Percentiles rank a stretch among this genome's conserved stretches.
These are phyloP conservation scores for Drosophila prolongata DNA, from an alignment of 2,888 invertebrate species.

Conservation along the genomic window DNA sequence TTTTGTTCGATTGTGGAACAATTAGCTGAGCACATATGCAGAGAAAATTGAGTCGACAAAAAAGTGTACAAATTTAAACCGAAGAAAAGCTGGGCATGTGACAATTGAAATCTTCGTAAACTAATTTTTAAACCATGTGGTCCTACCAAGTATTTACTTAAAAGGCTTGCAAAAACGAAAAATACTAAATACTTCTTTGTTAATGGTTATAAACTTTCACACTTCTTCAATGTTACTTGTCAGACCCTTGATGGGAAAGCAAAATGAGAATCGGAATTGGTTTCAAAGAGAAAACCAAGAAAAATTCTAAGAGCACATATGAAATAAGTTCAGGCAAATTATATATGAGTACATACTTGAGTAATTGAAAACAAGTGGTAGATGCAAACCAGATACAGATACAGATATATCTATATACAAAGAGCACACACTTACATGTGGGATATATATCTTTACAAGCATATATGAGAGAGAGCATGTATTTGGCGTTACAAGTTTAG, in stretches of 20 bases:
- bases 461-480: constrained; percentile 34
- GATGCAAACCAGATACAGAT: constrained; percentile 27
- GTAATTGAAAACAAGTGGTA: constrained; percentile 23
- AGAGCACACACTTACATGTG: constrained; percentile 36
- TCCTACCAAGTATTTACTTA: background rate
- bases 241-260: background rate
- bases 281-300: constrained; percentile 29
- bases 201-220: background rate
- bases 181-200: background rate
- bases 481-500: constrained; percentile 50
- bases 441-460: constrained; percentile 38
- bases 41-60: too few species aligned
- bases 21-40: too few species aligned
- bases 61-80: background rate
- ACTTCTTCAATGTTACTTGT: constrained; percentile 22
- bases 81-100: background rate
- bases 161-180: background rate
- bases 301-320: constrained; percentile 50
- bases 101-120: background rate
- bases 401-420: constrained; percentile 37
- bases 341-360: constrained; percentile 33
- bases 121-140: background rate
- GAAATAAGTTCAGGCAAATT: constrained; percentile 45
- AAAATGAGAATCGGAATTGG: constrained; percentile 8
- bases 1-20: background rate